Base-by-base conservation (phyloP, 2,113 vertebrate species). In the Synchiropus splendidus region DNA sequence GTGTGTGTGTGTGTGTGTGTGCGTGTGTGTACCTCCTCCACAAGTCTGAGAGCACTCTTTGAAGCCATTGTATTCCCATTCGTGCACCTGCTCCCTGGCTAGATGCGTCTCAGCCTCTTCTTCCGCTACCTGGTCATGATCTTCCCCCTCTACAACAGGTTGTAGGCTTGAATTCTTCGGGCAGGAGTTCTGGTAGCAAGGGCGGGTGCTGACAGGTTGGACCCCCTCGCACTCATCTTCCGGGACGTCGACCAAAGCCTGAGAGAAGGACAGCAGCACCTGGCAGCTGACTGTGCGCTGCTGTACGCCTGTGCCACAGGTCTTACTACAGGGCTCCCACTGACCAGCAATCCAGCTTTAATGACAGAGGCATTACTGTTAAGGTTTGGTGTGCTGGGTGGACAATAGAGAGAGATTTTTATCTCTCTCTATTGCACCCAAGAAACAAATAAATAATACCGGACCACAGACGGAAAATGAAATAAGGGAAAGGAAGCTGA, bases 41-140 rank as follows among this genome's bases (percentile, higher is more conserved):
- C 94, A 98, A 2, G 89, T 88, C 63, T 89, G 85, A 0, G 94
- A 96, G 64, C 94, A 98, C 54, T 91, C 87, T 0, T 90, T 91
- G 77, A 95, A 94, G 2, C 92, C 92, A 42, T 91, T 85, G 1
- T 95, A 95, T 44, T 97, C 91, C 94, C 94, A 98, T 71, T 96
- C 92, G 27, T 90, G 87, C 8, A 91, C 85, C 63, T 92, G 88
- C 35, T 93, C 87, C 9, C 78, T 74, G 36, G 85, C 82, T 35
- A 71, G 11, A 9, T 4, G 82, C 11, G 51, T 37, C n/a, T 48
- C 55, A 16, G 81, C 42, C 9, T 35, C 39, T 10, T 27, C 15
- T 1, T 12, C 32, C 6, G 42, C 52, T 13, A 51, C 49, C 0
- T 41, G 37, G 37, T 53, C 39, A 2, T 39, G 53, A 11, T 78